phyloP scores from a whole-genome alignment of 1,140 invertebrate genomes.

The Gyrodactylus bullatarudis region DNA sequence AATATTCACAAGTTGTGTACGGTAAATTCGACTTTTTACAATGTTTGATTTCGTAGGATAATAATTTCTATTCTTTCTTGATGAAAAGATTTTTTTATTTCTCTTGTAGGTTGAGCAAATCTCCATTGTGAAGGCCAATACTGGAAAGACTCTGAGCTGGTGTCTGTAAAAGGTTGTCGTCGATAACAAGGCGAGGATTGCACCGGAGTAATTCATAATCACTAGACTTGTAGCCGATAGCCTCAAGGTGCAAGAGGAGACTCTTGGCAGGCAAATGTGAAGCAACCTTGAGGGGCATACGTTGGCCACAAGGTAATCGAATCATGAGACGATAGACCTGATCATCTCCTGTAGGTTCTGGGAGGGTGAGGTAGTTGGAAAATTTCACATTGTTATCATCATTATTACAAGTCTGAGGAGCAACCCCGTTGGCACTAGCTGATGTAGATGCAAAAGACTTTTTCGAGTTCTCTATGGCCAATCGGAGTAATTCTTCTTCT shows the following conservation, averaged over 20 bases:
- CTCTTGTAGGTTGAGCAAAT: not conserved
- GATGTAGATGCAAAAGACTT: too few relatives aligned
- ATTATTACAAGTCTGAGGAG: too few relatives aligned
- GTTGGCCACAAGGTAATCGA: not conserved
- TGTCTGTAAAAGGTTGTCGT: not conserved
- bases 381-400: too few relatives aligned
- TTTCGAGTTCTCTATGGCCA: not conserved
- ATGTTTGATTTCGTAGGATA: too few relatives aligned
- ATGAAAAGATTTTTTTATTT: not conserved
- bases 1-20: too few relatives aligned
- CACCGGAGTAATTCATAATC: not conserved
- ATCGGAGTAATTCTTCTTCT: not conserved
- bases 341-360: not conserved
- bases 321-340: not conserved
- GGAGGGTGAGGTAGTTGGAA: not conserved
- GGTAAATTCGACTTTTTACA: too few relatives aligned
- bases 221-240: not conserved
- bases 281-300: not conserved
- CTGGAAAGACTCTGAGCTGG: not conserved
- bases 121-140: not conserved
- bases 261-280: not conserved
- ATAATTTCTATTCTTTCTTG: too few relatives aligned
- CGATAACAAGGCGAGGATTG: not conserved
- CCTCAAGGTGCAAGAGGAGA: not conserved
- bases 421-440: too few relatives aligned